These are phyloP conservation scores for Colletes latitarsis DNA, from an alignment of 1,140 invertebrate species.

Conservation along the genomic window DNA sequence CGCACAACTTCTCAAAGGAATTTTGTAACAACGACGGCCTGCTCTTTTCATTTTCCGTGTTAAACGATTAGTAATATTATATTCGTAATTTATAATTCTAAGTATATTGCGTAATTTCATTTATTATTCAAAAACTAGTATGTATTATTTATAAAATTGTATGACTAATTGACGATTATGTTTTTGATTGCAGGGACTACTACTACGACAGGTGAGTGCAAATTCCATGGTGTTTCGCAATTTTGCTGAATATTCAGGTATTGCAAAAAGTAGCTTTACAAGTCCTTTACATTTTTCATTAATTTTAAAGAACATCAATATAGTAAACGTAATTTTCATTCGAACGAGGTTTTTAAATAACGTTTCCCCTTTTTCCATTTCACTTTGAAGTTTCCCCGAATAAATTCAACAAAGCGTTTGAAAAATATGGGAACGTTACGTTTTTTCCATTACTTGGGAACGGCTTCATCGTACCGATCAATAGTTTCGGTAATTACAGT, in stretches of 20 bases:
- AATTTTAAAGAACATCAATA: too few relatives aligned
- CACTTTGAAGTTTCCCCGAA: neutral
- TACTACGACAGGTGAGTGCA: constrained; percentile 75
- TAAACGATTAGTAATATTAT: neutral
- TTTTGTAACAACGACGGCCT: neutral
- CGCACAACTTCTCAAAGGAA: too few relatives aligned
- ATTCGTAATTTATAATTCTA: too few relatives aligned
- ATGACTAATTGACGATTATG: constrained; percentile 11
- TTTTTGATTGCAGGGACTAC: constrained; percentile 75
- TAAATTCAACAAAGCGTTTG: neutral
- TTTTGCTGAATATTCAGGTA: constrained; percentile 2
- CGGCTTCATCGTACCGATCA: neutral
- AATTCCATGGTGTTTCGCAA: neutral
- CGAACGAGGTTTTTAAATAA: neutral
- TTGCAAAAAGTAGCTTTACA: neutral
- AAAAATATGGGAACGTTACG: neutral
- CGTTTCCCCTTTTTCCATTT: neutral
- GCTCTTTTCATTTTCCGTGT: too few relatives aligned
- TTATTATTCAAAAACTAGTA: neutral
- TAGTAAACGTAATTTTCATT: too few relatives aligned
- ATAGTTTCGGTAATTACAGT: neutral
- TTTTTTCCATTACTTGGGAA: neutral
- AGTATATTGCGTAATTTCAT: neutral
- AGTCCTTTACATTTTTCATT: neutral
- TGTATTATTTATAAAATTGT: neutral